Conservation (phyloP, 37 sponge, comb jelly and placozoan species). For the Chondrilla cf. caribensis region DNA sequence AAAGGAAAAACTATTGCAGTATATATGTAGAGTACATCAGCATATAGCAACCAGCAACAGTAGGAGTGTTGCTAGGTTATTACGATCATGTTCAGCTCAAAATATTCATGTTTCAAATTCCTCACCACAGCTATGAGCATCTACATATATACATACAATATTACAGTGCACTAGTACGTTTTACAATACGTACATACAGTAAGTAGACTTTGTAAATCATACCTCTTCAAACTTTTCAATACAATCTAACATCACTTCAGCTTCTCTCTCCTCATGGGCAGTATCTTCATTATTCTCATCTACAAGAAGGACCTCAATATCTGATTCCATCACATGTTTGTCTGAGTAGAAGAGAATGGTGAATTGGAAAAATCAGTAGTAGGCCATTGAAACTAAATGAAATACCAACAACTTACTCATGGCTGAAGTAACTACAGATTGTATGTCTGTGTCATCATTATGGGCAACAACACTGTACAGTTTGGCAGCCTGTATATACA, state of each 20-base stretch:
- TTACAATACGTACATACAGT: neutral
- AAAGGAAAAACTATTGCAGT: neutral
- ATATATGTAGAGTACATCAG: neutral
- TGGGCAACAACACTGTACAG: no score
- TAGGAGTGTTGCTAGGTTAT: no score
- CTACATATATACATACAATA: neutral
- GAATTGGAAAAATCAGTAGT: no score
- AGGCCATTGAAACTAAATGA: no score
- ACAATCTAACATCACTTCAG: constrained; percentile 56
- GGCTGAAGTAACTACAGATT: no score
- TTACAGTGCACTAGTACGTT: neutral
- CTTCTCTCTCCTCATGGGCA: constrained; percentile 44
- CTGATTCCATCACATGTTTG: neutral
- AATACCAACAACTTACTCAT: no score
- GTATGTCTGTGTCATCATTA: no score
- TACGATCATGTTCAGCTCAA: no score
- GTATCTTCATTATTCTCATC: constrained; percentile 11
- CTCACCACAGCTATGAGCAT: neutral
- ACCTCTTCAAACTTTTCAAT: constrained; percentile 61
- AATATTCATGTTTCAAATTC: no score
- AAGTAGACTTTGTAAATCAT: neutral
- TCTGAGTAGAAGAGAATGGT: neutral
- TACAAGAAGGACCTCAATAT: neutral
- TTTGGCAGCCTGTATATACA: no score
- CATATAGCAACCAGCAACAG: no score